Base-by-base conservation (phyloP, 2,113 vertebrate species). In the Clupea harengus region DNA sequence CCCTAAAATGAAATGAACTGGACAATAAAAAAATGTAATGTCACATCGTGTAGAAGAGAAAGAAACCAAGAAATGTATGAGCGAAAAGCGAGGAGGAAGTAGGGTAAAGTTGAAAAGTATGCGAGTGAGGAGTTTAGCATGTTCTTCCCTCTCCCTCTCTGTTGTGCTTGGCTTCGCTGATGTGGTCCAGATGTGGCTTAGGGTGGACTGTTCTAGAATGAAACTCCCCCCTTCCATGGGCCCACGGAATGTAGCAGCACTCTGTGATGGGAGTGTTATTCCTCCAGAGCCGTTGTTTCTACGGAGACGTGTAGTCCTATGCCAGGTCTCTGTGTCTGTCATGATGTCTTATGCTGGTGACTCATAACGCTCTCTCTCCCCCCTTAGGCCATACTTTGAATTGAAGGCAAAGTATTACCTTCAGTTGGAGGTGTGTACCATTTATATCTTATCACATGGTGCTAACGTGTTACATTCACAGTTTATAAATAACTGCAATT, bases 391-490 rank as follows among this genome's bases (percentile, higher is more conserved):
- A 75, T 99, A 99, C 92, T 99, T 99, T 95, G 98, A 99, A 92
- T 94, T 99, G 86, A 99, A 99, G 94, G 96, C 96, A 0, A 99
- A 97, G 91, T 99, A 99, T 92, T 99, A 99, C 0, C 92, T 98
- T 11, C 97, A 99, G 25, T 96, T 99, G 0, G 98, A 99, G 97
- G 98, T 99, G 94, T 67, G 90, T 52, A 17, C 10, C n/a, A 15
- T 86, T 84, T 72, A 57, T 20, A 60, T 57, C 49, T 13, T 17
- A 50, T 84, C 13, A 0, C 18, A 22, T 60, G 6, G 3, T 22
- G 20, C 11, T 13, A 2, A 52, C 22, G 18, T 22, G 4, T 22
- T 18, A 18, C 15, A 54, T 60, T 22, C 22, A 4, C 13, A 22
- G 54, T 22, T 22, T 57, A 1, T 22, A 60, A 20, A 60, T 60